Conservation (phyloP, 2,113 vertebrate genomes). For the Romanogobio albipinnatus region DNA sequence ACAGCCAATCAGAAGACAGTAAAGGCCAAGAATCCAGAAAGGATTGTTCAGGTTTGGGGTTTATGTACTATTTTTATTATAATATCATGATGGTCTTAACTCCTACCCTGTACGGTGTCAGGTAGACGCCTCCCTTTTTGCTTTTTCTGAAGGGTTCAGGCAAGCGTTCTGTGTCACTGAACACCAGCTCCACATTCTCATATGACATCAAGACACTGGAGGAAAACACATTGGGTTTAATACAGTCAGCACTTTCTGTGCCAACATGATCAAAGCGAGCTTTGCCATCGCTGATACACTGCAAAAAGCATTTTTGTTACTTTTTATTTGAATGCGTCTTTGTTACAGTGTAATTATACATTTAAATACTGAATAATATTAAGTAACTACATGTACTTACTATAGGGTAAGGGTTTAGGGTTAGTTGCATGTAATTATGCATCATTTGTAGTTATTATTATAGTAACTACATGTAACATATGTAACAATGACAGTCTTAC, state of each 20-base stretch:
- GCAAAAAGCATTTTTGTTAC: too few species aligned
- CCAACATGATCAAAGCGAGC: neutral
- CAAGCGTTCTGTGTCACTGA: constrained; percentile 84
- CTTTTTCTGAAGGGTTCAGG: constrained; percentile 92
- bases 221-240: constrained; percentile 24
- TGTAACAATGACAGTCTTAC: too few species aligned
- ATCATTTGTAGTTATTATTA: too few species aligned
- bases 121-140: constrained; percentile 91
- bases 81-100: neutral
- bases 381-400: too few species aligned
- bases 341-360: too few species aligned
- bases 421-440: too few species aligned
- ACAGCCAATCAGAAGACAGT: neutral
- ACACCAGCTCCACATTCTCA: constrained; percentile 91
- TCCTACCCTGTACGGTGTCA: constrained; percentile 93
- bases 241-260: constrained; percentile 15
- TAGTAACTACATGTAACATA: too few species aligned
- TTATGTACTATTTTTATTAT: neutral
- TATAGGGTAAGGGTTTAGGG: too few species aligned
- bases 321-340: too few species aligned
- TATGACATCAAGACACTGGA: constrained; percentile 85
- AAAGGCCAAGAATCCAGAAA: neutral
- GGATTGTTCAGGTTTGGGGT: neutral
- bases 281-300: neutral
- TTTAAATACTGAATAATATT: too few species aligned